Base-by-base conservation (phyloP, 2,888 invertebrate genomes). In the Cosmorhoe ocellata region DNA sequence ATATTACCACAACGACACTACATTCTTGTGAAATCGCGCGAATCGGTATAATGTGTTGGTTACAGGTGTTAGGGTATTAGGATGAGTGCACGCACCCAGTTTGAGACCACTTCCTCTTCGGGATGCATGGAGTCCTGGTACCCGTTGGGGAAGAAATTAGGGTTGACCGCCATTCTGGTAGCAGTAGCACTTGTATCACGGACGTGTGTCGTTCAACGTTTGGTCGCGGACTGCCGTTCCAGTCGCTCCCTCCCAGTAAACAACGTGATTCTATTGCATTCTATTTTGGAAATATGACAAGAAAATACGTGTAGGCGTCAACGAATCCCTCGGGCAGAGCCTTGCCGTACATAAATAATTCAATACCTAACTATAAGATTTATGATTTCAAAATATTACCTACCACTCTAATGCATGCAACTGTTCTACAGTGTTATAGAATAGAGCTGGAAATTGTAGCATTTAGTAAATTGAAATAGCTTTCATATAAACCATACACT, bases 61-160 rank as follows among this genome's bases (percentile, higher is more conserved):
- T 42, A 44, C 41, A 37, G 43, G 48, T 56, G 47, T 56, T 48
- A 65, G 42, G 46, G 38, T 59, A 45, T 56, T 56, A 58, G 43
- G 48, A 56, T 45, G 57, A 61, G 59, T 50, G 67, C 74, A 90
- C 91, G 83, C 91, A 92, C 92, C 92, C 92, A 92, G 72, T 91
- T 92, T 67, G 85, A 81, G 69, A 92, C 92, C 52, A 88, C 88
- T 77, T 92, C 92, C 59, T 92, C 92, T 58, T 92, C 92, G 56
- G 81, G 89, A 73, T 90, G 89, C 81, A 82, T 85, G 62, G 88
- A 81, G 67, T 90, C 90, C 78, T 90, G 90, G 79, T 90, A 90
- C 49, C 90, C 90, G 70, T 90, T 90, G 74, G 90, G 90, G 81
- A 89, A 90, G 82, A 90, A 90, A 69, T 89, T 89, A 41, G 77